Percentiles rank a stretch among this genome's conserved stretches.
Evolutionary conservation across 2,113 vertebrate species (phyloP).

Genomic region (Polyodon spathula): DNA sequence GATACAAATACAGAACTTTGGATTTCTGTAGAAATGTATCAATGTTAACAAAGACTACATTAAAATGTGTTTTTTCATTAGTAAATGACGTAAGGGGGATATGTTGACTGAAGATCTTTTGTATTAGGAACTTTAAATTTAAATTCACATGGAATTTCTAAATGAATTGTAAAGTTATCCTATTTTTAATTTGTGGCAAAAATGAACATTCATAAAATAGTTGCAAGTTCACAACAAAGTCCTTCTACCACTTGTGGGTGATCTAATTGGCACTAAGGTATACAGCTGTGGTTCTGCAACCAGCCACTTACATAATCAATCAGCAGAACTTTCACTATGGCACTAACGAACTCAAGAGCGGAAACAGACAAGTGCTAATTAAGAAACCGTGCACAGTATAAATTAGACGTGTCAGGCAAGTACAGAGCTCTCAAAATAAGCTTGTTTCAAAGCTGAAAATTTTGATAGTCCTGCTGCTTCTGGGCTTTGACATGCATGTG

Average conservation of each 20-base stretch:
- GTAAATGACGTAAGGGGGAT: too few relatives aligned
- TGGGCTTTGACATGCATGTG: neutral
- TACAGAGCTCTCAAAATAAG: too few relatives aligned
- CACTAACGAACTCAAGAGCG: neutral
- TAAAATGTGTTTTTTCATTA: too few relatives aligned
- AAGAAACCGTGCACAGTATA: neutral
- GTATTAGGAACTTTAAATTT: too few relatives aligned
- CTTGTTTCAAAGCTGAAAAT: too few relatives aligned
- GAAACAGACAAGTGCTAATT: constrained; percentile 5
- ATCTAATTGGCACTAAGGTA: neutral
- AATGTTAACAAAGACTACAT: neutral
- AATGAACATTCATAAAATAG: neutral
- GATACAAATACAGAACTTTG: too few relatives aligned
- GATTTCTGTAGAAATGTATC: neutral
- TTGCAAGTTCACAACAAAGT: neutral
- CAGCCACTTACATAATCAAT: neutral
- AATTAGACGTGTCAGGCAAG: neutral
- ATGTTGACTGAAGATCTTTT: too few relatives aligned
- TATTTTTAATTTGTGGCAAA: too few relatives aligned
- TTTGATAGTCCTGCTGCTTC: too few relatives aligned
- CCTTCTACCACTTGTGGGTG: neutral
- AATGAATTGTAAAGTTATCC: too few relatives aligned
- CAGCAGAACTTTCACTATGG: neutral
- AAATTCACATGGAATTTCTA: too few relatives aligned
- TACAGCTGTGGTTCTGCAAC: neutral